Evolutionary conservation across 1,140 invertebrate genomes (phyloP), one percentile per base, ranked within the genome.

Genomic region (Drosophila saltans): DNA sequence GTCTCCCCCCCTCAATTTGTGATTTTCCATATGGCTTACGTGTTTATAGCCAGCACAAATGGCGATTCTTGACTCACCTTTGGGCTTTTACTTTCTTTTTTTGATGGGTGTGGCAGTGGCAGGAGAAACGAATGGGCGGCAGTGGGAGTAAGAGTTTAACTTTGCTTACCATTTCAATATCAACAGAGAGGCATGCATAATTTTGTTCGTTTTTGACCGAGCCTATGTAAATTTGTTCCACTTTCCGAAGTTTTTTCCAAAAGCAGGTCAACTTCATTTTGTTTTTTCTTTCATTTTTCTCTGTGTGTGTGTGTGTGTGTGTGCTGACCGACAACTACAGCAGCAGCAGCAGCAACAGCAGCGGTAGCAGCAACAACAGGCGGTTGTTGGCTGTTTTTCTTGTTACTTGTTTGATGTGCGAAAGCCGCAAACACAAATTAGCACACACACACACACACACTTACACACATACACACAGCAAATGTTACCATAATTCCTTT

Each of bases 211-310:
- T 72, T 76, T 58, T 39, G 66, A 62, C 65, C 73, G 70, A 76
- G 83, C 79, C 83, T 88, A 88, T 82, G 83, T 83, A 88, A 88
- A 80, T 86, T 88, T 86, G 67, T 58, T 82, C 59, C 45, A 52
- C 45, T 52, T 52, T 52, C 26, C 9, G 24, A 26, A 24, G 21
- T 21, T 24, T 2, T 26, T 52, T 61, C 43, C 64, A 36, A 78
- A 88, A 89, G 74, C 80, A 88, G 84, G 84, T 88, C 84, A 88
- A 88, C 80, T 88, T 81, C 84, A 88, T 88, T 88, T 88, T 80
- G 89, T 52, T 52, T 9, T 24, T 36, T 7, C 33, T 36, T 36
- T 36, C 6, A 2, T 36, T 5, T 36, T 1, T 36, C 3, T 36
- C 3, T 36, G 33, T 36, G 33, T 36, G 16, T 26, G 45, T 52